Evolutionary conservation across 2,797 vertebrate species (phyloP), one percentile per base, ranked within the genome.

Genomic region (Pempheris klunzingeri): DNA sequence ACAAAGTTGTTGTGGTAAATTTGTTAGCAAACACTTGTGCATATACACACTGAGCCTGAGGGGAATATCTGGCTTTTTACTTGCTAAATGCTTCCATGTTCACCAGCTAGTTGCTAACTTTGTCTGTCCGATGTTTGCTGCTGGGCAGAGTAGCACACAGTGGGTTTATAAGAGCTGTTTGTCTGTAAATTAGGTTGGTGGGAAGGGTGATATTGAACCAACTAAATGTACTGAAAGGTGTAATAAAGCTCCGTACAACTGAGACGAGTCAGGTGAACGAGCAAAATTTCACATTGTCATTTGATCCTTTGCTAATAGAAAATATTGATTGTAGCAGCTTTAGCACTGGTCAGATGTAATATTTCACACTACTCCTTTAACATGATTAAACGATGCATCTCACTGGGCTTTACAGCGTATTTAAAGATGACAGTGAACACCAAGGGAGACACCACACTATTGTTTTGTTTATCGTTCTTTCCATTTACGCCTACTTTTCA

Each of bases 391-490:
- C 22, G 12, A 2, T 70, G 49, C 17, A 17, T 13, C 24, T 44
- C 12, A 8, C 18, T 13, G 12, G 15, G 34, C 41, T 64, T 43
- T 55, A 46, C 28, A 59, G 30, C 5, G n/a, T n/a, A 30, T 43
- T 62, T 38, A 53, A 52, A 55, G 0, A 38, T 26, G 44, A 49
- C 24, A 59, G 17, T 26, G 47, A 57, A 49, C 44, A 44, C 22
- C 36, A 8, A 24, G 49, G 18, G 22, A 1, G 32, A 32, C 10
- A 62, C 49, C 30, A 39, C 46, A 30, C 41, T 30, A 39, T 10
- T 50, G 13, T 55, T 72, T 65, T 59, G 26, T 71, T 73, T 62
- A 41, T 32, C 11, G 57, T 20, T 64, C 14, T 50, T 76, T 66
- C 5, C 46, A 38, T 73, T 71, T 34, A 72, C 22, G 3, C 20